These are phyloP conservation scores for Elgonia sp. DNA, from an alignment of 2,888 invertebrate genomes.

Conservation along the genomic window DNA sequence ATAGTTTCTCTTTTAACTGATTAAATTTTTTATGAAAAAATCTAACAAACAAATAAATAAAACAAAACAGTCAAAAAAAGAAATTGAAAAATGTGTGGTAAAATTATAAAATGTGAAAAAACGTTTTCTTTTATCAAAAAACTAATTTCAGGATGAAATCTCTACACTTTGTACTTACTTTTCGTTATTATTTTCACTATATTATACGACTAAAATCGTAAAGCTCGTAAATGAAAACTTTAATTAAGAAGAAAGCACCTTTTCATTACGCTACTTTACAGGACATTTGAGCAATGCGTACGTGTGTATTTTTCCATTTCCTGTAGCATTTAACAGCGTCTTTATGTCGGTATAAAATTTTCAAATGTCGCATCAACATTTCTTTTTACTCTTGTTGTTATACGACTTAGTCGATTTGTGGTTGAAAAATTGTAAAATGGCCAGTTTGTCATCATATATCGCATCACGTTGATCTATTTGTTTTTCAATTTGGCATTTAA, in stretches of 20 bases:
- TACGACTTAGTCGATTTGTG: background rate
- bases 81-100: no score
- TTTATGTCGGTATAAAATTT: slow-evolving; percentile 51
- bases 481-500: slow-evolving; percentile 60
- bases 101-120: no score
- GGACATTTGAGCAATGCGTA: background rate
- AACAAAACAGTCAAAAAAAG: no score
- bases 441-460: slow-evolving; percentile 47
- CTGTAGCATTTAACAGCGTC: slow-evolving; percentile 6
- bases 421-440: slow-evolving; percentile 44
- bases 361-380: slow-evolving; percentile 51
- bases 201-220: background rate
- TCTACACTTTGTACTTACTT: no score
- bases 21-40: no score
- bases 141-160: no score
- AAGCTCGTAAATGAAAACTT: background rate
- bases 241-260: slow-evolving; percentile 30
- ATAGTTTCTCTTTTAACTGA: background rate
- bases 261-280: slow-evolving; percentile 23
- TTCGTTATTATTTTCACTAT: no score
- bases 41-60: no score
- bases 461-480: slow-evolving; percentile 32
- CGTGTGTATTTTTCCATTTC: slow-evolving; percentile 36
- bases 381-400: slow-evolving; percentile 6
- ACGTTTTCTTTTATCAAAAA: no score